These are phyloP conservation scores for Parthenolecanium corni DNA, from an alignment of 2,888 invertebrate species.

Conservation along the genomic window DNA sequence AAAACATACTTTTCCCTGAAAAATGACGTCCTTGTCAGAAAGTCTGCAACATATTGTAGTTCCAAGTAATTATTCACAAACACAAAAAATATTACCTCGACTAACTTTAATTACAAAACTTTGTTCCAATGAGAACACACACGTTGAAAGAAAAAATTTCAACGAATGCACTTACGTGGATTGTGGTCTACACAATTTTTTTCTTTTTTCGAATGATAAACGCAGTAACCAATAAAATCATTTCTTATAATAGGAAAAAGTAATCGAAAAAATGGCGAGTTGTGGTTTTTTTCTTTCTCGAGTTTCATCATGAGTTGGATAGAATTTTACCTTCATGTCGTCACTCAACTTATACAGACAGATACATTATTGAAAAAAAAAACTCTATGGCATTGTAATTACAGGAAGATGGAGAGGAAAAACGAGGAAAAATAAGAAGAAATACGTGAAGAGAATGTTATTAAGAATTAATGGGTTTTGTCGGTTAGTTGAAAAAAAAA, in stretches of 20 bases:
- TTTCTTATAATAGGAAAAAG: conserved; percentile 12
- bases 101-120: background rate
- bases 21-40: no score
- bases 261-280: conserved; percentile 17
- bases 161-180: background rate
- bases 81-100: no score
- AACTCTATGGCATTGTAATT: background rate
- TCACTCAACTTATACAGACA: no score
- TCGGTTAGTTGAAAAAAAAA: background rate
- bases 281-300: conserved; percentile 2
- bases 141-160: conserved; percentile 11
- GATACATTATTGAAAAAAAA: no score
- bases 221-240: conserved; percentile 20
- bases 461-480: conserved; percentile 19
- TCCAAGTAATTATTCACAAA: no score
- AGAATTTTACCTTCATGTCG: no score
- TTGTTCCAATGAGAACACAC: conserved; percentile 9
- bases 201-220: no score
- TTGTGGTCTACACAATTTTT: no score
- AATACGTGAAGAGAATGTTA: conserved; percentile 16
- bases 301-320: background rate
- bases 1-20: no score
- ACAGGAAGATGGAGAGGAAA: conserved; percentile 2
- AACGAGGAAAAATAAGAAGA: conserved; percentile 8
- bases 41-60: no score